Base-by-base conservation (phyloP, 2,888 invertebrate species). In the Drosophila percnosoma region DNA sequence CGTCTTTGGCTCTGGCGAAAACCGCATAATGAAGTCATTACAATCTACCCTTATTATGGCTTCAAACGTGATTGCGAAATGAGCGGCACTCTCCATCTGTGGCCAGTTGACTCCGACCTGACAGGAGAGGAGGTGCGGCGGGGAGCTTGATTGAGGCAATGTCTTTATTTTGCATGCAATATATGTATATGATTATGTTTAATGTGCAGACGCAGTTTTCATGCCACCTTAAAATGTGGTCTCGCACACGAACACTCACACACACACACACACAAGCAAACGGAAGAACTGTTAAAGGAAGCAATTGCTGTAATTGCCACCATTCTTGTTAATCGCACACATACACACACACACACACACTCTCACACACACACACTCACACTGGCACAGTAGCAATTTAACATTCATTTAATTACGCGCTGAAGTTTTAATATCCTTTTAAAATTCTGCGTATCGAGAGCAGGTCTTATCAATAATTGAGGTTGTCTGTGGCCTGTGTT, bases 241-340 rank as follows among this genome's bases (percentile, higher is more conserved):
- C n/a, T 31, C n/a, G 51, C n/a, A 81, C 73, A 67, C 18, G 18
- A 15, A 27, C 15, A 24, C 21, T 31, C 49, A 45, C n/a, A 42
- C 55, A 31, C 48, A 54, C 42, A 21, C 49, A 45, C n/a, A 49
- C 55, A 38, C 10, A 31, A 21, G 45, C 53, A 53, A 68, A 59
- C 78, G 78, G 78, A 79, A 77, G 84, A 80, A 91, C 92, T 92
- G 90, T 92, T 89, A 90, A 92, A 92, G 91, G 90, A 92, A 92
- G 79, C 92, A 87, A 92, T 92, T 92, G 71, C 82, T 71, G 82
- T 92, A 92, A 92, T 92, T 91, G 91, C 89, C 76, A 83, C 89
- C 83, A 92, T 89, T 91, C 90, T 90, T 90, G 91, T 90, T 91
- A 90, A 90, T 88, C 89, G 80, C 80, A 81, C 72, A 68, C 75